Percentiles rank a stretch among this genome's conserved stretches.
Evolutionary conservation across 1,140 invertebrate genomes (phyloP).

Genomic region (Zaprionus tsacasi): DNA sequence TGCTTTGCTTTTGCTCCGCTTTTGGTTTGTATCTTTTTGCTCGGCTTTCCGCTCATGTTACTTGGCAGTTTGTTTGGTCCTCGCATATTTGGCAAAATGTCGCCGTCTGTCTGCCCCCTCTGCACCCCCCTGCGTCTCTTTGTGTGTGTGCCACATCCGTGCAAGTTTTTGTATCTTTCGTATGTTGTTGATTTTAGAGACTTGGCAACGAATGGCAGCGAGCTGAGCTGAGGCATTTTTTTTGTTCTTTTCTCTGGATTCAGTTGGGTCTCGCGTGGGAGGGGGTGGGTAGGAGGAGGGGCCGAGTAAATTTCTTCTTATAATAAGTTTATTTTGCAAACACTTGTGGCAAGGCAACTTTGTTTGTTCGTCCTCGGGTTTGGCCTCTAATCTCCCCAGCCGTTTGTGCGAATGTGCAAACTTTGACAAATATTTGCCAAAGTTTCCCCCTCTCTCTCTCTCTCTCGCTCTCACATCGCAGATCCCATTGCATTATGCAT

Average conservation of each 20-base stretch:
- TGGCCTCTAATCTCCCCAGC: conserved; percentile 76
- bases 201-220: conserved; percentile 63
- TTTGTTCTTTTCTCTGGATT: too few species aligned
- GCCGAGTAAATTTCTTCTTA: conserved; percentile 81
- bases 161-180: conserved; percentile 80
- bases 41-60: conserved; percentile 55
- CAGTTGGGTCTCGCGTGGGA: conserved; percentile 5
- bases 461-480: not conserved
- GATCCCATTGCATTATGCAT: conserved; percentile 80
- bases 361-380: conserved; percentile 77
- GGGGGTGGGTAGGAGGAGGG: not conserved
- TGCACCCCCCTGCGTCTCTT: conserved; percentile 19
- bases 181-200: conserved; percentile 81
- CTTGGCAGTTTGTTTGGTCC: conserved; percentile 46
- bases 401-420: conserved; percentile 82
- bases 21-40: conserved; percentile 51
- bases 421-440: conserved; percentile 82
- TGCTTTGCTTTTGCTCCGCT: conserved; percentile 29
- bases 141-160: conserved; percentile 58
- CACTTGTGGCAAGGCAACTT: conserved; percentile 83
- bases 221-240: conserved; percentile 9
- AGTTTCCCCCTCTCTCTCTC: conserved; percentile 38
- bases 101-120: conserved; percentile 44
- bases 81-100: conserved; percentile 75
- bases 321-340: conserved; percentile 84